Conservation (phyloP, 2,113 vertebrate genomes). For the Embiotoca jacksoni region DNA sequence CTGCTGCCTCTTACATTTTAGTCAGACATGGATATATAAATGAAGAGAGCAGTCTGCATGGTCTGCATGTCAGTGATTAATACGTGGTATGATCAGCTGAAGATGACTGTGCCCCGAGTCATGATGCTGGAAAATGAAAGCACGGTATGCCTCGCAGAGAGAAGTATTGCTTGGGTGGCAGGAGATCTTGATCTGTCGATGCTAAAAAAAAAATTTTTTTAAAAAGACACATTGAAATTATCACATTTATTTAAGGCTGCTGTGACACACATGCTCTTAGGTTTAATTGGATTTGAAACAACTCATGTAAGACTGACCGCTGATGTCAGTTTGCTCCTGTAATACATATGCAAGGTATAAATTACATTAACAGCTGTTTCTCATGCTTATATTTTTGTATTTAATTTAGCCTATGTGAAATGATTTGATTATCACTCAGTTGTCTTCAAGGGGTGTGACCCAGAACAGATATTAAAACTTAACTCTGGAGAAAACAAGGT, state of each 20-base stretch:
- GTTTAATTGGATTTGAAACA: too few relatives aligned
- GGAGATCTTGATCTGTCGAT: neutral
- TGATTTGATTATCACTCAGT: too few relatives aligned
- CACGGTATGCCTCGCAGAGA: neutral
- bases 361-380: slow-evolving; percentile 1
- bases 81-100: slow-evolving; percentile 1
- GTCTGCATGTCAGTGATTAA: slow-evolving; percentile 24
- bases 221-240: neutral
- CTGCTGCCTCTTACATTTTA: neutral
- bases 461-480: neutral
- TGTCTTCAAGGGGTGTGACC: neutral
- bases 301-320: too few relatives aligned
- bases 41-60: neutral
- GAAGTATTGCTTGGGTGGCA: neutral
- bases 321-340: too few relatives aligned
- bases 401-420: too few relatives aligned
- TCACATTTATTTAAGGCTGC: neutral
- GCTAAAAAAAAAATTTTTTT: slow-evolving; percentile 10
- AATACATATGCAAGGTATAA: neutral
- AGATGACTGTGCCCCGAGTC: slow-evolving; percentile 15
- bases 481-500: too few relatives aligned
- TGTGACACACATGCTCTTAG: neutral
- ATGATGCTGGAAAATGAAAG: slow-evolving; percentile 11
- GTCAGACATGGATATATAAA: slow-evolving; percentile 3
- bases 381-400: neutral